Evolutionary conservation across 1,140 invertebrate species (phyloP).

Genomic region (Drosophila bocqueti): DNA sequence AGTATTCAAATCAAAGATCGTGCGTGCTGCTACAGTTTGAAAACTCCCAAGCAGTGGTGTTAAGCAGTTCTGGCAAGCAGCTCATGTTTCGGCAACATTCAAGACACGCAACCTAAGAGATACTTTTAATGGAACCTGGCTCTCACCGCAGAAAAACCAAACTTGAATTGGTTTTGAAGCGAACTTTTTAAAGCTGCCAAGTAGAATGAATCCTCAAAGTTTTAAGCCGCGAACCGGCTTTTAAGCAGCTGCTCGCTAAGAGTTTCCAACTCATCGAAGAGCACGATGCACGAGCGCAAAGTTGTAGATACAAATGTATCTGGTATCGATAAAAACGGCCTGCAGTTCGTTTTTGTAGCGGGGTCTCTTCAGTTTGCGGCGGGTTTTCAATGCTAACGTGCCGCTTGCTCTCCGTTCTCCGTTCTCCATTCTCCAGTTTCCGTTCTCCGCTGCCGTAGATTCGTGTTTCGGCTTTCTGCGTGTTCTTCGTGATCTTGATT

Average conservation of each 20-base stretch:
- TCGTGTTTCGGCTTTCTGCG: constrained; percentile 26
- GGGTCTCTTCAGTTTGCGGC: constrained; percentile 70
- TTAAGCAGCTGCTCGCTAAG: constrained; percentile 60
- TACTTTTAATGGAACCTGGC: constrained; percentile 32
- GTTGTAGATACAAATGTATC: constrained; percentile 78
- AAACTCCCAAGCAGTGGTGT: constrained; percentile 7
- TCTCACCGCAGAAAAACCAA: constrained; percentile 15
- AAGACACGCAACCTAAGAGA: constrained; percentile 45
- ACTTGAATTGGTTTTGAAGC: constrained; percentile 8
- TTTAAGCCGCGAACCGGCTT: constrained; percentile 70
- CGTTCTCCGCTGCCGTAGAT: constrained; percentile 8
- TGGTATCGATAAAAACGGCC: constrained; percentile 63
- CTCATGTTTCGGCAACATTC: constrained; percentile 59
- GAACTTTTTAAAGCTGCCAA: constrained; percentile 22
- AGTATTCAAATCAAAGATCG: background rate
- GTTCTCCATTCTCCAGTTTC: background rate
- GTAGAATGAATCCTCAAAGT: constrained; percentile 50
- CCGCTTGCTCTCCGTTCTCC: constrained; percentile 47
- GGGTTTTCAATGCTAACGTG: constrained; percentile 75
- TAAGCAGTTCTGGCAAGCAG: constrained; percentile 28
- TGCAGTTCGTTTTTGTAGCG: constrained; percentile 39
- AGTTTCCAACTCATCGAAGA: constrained; percentile 23
- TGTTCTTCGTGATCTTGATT: constrained; percentile 60
- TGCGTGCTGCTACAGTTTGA: background rate
- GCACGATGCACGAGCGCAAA: background rate